Base-by-base conservation (phyloP, 2,113 vertebrate species). In the Perca fluviatilis region DNA sequence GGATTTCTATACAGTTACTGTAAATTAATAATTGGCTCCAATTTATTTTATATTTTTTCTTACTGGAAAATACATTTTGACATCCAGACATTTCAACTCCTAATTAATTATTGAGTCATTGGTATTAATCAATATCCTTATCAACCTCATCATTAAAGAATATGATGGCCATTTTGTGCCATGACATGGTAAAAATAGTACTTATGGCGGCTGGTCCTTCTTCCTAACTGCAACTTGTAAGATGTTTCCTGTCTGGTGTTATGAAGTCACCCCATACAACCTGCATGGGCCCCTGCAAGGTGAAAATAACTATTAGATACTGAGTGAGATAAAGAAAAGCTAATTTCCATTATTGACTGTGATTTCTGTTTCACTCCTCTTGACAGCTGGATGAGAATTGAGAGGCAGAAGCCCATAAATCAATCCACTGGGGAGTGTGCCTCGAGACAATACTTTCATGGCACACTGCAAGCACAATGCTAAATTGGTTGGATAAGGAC, bases 401-500 rank as follows among this genome's bases (percentile, higher is more conserved):
- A 80, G 60, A 77, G 70, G 49, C 74, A 50, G 78, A 74, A 46
- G 74, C 50, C 83, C 68, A 73, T 91, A 73, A 89, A 91, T 89
- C 86, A 86, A 82, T 84, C 60, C 77, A 80, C 58, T 23, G 9
- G 71, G 74, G 84, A 81, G 46, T 13, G 25, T 6, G 87, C 86
- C 82, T 71, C 74, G 1, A 71, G 87, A 89, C 81, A 79, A 60
- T 74, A 5, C 76, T 70, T 76, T 80, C 63, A 69, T 58, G 74
- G 70, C 57, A 74, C 78, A 47, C 46, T 56, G 79, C 67, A 74
- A 62, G 62, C 80, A 68, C 67, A 47, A n/a, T 66, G 68, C 51
- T 80, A 76, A 84, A 91, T 84, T 86, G 86, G 80, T 60, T 78
- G 75, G 64, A 85, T 77, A 46, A 80, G 77, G 72, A 86, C 80